Evolutionary conservation across 1,140 invertebrate genomes (phyloP).

Genomic region (Epicauta chinensis): DNA sequence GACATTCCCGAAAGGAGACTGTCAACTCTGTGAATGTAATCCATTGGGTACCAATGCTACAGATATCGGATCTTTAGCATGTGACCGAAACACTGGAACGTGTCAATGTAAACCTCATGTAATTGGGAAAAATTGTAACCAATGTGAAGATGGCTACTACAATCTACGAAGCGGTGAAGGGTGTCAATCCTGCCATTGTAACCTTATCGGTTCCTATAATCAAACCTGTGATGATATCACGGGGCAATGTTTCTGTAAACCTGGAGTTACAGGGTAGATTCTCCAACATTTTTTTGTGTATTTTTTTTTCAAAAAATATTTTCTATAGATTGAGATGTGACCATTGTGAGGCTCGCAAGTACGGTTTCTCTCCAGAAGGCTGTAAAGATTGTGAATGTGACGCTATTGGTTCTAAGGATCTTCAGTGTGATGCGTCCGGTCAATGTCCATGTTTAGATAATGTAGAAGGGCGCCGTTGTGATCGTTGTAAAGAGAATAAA

Average conservation of each 20-base stretch:
- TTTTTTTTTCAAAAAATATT: neutral
- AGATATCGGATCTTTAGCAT: conserved; percentile 62
- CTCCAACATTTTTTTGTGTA: neutral
- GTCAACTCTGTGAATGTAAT: conserved; percentile 82
- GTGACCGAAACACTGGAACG: conserved; percentile 74
- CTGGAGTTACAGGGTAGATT: conserved; percentile 73
- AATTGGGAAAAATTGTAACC: conserved; percentile 80
- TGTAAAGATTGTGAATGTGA: conserved; percentile 87
- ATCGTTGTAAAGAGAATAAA: conserved; percentile 91
- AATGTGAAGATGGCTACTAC: conserved; percentile 79
- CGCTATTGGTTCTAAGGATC: conserved; percentile 72
- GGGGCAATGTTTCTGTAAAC: conserved; percentile 84
- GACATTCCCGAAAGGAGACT: conserved; percentile 82
- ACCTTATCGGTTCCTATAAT: conserved; percentile 78
- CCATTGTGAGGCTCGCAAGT: conserved; percentile 76
- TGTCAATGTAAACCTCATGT: conserved; percentile 86
- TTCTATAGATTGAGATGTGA: conserved; percentile 67
- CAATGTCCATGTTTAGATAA: conserved; percentile 88
- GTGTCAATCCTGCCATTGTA: conserved; percentile 80
- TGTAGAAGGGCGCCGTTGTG: conserved; percentile 84
- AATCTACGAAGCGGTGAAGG: conserved; percentile 78
- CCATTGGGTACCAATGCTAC: conserved; percentile 67
- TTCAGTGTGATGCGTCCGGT: conserved; percentile 76
- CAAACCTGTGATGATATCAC: conserved; percentile 69
- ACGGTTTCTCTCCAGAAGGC: conserved; percentile 81